Conservation (phyloP, 1,140 invertebrate genomes). For the Theocolax elegans region DNA sequence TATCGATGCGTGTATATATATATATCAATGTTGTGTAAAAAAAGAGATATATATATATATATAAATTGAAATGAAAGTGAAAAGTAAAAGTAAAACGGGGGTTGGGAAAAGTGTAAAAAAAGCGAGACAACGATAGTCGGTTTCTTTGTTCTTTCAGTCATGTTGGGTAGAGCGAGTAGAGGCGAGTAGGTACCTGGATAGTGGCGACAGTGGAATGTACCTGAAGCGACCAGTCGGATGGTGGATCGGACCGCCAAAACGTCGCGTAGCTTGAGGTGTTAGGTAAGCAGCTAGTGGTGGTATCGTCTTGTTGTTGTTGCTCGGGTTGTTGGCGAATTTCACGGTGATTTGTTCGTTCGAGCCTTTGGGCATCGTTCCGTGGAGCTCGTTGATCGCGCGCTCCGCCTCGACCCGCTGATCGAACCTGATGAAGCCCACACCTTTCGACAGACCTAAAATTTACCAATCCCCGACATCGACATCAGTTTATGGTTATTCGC, state of each 20-base stretch:
- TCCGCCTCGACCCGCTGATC: constrained; percentile 98
- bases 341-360: constrained; percentile 98
- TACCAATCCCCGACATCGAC: no score
- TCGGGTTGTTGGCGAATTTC: constrained; percentile 99
- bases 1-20: no score
- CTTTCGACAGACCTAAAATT: constrained; percentile 90
- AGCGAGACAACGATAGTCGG: background rate
- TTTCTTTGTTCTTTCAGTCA: constrained; percentile 51
- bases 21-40: no score
- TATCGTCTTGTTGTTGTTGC: constrained; percentile 91
- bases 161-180: constrained; percentile 69
- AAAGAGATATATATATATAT: background rate
- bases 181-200: constrained; percentile 73
- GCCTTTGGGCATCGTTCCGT: constrained; percentile 96
- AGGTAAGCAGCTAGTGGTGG: constrained; percentile 93
- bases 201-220: constrained; percentile 80
- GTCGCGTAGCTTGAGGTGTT: constrained; percentile 80
- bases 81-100: background rate
- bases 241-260: constrained; percentile 93
- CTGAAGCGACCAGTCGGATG: constrained; percentile 92
- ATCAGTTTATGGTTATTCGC: no score
- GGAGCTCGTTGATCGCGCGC: constrained; percentile 95
- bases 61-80: background rate
- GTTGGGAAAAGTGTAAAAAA: background rate
- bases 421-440: constrained; percentile 99